Evolutionary conservation across 2,113 vertebrate species (phyloP).

Genomic region (Microtus oregoni): DNA sequence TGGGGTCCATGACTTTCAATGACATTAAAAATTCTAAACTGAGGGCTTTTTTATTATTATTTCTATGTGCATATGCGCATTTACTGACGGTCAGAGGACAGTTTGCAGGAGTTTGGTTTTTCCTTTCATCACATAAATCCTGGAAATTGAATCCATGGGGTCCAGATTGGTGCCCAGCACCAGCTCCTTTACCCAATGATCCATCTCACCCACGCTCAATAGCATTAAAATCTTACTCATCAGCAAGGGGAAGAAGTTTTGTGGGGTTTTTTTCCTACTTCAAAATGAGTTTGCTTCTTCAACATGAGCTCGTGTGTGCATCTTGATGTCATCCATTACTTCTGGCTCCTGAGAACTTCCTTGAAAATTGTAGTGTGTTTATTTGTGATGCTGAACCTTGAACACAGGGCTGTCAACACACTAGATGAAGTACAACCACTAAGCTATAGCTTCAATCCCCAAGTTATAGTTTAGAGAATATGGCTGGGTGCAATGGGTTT

Average conservation of each 20-base stretch:
- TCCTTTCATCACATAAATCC: too few species aligned
- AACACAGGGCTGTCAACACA: background rate
- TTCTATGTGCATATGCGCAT: background rate
- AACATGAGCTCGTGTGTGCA: background rate
- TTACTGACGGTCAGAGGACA: background rate
- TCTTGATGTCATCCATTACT: background rate
- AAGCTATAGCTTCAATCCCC: background rate
- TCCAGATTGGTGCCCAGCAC: background rate
- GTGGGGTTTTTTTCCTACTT: background rate
- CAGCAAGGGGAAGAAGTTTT: background rate
- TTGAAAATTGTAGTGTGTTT: background rate
- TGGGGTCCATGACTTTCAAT: background rate
- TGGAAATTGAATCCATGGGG: background rate
- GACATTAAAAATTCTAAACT: background rate
- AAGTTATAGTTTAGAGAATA: background rate
- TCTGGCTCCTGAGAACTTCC: background rate
- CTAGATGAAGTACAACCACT: background rate
- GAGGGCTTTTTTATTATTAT: background rate
- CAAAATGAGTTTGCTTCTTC: background rate
- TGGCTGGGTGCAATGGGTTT: background rate
- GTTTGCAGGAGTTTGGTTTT: background rate
- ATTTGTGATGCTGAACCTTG: background rate
- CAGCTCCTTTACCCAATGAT: background rate
- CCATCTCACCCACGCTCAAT: background rate
- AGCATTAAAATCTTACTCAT: background rate